Base-by-base conservation (phyloP, 2,888 invertebrate species). In the Dexiosoma caninum region DNA sequence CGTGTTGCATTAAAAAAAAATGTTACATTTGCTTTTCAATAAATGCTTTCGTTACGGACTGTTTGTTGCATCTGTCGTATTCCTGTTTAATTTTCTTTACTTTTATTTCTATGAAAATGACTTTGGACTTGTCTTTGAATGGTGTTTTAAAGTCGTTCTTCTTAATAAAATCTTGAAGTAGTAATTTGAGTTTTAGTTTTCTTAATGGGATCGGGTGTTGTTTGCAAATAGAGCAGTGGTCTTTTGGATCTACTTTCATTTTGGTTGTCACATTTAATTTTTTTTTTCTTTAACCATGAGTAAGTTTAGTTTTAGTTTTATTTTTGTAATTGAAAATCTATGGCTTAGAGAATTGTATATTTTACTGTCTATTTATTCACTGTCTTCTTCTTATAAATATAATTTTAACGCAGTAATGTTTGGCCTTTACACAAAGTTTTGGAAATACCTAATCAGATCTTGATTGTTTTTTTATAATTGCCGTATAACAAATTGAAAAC, bases 191-290 rank as follows among this genome's bases (percentile, higher is more conserved):
- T 35, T 46, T 30, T 46, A 32, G 62, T 46, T 46, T 46, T 35
- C 46, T 46, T 46, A 32, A 35, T 46, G 35, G 12, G 62, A 62
- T 62, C 60, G 44, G 40, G 23, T 37, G 16, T 19, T 8, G 19
- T 44, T 62, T 16, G 16, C 2, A 23, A 1, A 21, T 21, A 23
- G 23, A 37, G n/a, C 19, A 8, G 16, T 32, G 3, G 57, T 51
- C 37, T 16, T 2, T 16, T 32, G 19, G 30, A 44, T 62, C 32
- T 46, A 23, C 42, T 60, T 66, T 35, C 37, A 42, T 51, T 53
- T 53, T 53, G 27, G 19, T 67, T 67, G 53, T n/a, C 66, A 53
- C 66, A 67, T 67, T 67, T 40, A 51, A 12, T 40, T 53, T 30
- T 53, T 53, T 67, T 19, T 53, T 53, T 67, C 30, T 53, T 30